Base-by-base conservation (phyloP, 2,113 vertebrate genomes). In the Balaenoptera acutorostrata region DNA sequence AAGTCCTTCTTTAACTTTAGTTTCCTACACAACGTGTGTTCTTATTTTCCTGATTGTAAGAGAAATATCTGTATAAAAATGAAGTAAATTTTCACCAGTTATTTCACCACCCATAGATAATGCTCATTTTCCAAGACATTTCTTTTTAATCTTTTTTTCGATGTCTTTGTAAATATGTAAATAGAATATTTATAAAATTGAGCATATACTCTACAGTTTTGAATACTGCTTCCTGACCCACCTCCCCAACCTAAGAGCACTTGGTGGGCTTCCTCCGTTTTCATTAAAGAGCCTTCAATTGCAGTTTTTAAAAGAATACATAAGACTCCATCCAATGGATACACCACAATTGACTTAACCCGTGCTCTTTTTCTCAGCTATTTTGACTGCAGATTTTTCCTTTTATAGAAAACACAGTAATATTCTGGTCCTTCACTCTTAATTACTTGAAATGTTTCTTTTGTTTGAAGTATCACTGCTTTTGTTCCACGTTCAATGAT, bases 401-500 rank as follows among this genome's bases (percentile, higher is more conserved):
- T 75, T 33, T 86, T 92, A 69, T 64, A 97, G 89, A 90, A 93
- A 83, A 78, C 77, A 68, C 87, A 94, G 12, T 46, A 72, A 89
- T 85, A 61, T 29, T 91, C 82, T 95, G 90, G 63, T 83, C 74
- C 92, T 96, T 95, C 77, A 82, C 64, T 83, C 64, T 93, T 96
- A 96, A 96, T 90, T 92, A 90, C 72, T 33, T 55, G n/a, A 96
- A 94, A 59, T 80, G 18, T 96, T 93, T 92, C 83, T 95, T 96
- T 95, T 97, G 86, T 95, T 97, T 95, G 96, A 96, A 83, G 68
- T 69, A n/a, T 88, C 59, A 36, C 75, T 89, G 93, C 36, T 87
- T 90, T 61, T 23, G 10, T 11, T 5, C 49, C 85, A 36, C 21
- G 20, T 69, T 88, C 80, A 97, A 82, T 91, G 78, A 86, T 78